These are phyloP conservation scores for Scaptodrosophila lebanonensis DNA, from an alignment of 1,140 invertebrate species.

Conservation along the genomic window DNA sequence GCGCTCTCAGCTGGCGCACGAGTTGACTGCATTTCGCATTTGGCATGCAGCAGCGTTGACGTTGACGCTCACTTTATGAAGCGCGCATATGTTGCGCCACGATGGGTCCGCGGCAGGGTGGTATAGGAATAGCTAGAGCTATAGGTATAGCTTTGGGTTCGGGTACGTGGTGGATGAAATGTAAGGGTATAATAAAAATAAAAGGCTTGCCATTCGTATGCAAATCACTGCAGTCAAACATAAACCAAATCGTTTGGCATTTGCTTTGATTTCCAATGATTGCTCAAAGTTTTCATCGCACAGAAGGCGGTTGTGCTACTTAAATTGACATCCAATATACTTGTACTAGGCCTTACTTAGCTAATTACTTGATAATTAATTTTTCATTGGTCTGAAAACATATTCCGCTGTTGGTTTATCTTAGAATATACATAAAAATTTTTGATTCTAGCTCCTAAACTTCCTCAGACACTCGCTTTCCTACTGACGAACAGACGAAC, in stretches of 20 bases:
- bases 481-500: no score
- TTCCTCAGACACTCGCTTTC: no score
- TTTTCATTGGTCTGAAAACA: no score
- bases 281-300: conserved; percentile 48
- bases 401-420: no score
- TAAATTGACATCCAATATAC: no score
- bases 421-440: no score
- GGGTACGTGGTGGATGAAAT: conserved; percentile 7
- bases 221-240: conserved; percentile 69
- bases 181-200: conserved; percentile 44
- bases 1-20: conserved; percentile 69
- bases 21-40: conserved; percentile 61
- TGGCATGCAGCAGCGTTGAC: conserved; percentile 42
- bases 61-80: conserved; percentile 53
- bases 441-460: no score
- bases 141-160: neutral
- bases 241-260: conserved; percentile 74
- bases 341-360: no score
- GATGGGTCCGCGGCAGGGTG: neutral
- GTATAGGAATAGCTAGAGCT: neutral
- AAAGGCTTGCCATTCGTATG: conserved; percentile 64
- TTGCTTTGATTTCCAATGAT: conserved; percentile 70
- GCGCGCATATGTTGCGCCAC: conserved; percentile 63
- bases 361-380: no score
- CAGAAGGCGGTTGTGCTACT: conserved; percentile 20